Percentiles rank a stretch among this genome's conserved stretches.
Evolutionary conservation across 2,797 vertebrate genomes (phyloP).

Genomic region (Falco novaeseelandiae): DNA sequence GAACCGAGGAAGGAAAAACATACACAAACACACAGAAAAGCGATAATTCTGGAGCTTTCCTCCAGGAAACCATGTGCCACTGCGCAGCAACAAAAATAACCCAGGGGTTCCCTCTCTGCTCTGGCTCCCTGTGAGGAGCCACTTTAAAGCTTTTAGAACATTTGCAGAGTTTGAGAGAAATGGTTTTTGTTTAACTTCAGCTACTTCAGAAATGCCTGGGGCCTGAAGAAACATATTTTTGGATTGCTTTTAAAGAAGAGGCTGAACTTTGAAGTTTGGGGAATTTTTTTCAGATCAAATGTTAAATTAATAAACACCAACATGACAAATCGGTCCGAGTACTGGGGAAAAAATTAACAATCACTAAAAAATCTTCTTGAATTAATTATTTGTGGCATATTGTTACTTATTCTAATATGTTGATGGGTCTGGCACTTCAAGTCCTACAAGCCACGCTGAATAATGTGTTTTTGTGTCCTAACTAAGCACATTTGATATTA

Average conservation of each 20-base stretch:
- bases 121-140: slow-evolving; percentile 10
- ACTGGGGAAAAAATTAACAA: slow-evolving; percentile 24
- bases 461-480: not conserved
- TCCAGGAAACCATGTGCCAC: slow-evolving; percentile 37
- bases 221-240: slow-evolving; percentile 75
- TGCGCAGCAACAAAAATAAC: slow-evolving; percentile 53
- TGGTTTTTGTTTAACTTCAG: slow-evolving; percentile 69
- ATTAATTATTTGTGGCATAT: slow-evolving; percentile 51
- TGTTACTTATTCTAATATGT: not conserved
- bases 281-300: slow-evolving; percentile 53
- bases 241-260: slow-evolving; percentile 72
- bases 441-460: not conserved
- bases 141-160: slow-evolving; percentile 67
- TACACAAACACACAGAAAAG: slow-evolving; percentile 44
- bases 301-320: slow-evolving; percentile 72
- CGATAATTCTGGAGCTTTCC: slow-evolving; percentile 48
- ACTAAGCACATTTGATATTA: not conserved
- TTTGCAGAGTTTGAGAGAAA: slow-evolving; percentile 61
- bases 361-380: slow-evolving; percentile 36
- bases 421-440: not conserved
- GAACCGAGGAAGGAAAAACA: slow-evolving; percentile 63
- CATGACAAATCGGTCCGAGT: slow-evolving; percentile 52
- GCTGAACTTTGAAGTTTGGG: slow-evolving; percentile 69
- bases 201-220: slow-evolving; percentile 72
- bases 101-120: slow-evolving; percentile 45